Evolutionary conservation across 2,113 vertebrate genomes (phyloP), one percentile per base, ranked within the genome.

Genomic region (Falcunculus frontatus): DNA sequence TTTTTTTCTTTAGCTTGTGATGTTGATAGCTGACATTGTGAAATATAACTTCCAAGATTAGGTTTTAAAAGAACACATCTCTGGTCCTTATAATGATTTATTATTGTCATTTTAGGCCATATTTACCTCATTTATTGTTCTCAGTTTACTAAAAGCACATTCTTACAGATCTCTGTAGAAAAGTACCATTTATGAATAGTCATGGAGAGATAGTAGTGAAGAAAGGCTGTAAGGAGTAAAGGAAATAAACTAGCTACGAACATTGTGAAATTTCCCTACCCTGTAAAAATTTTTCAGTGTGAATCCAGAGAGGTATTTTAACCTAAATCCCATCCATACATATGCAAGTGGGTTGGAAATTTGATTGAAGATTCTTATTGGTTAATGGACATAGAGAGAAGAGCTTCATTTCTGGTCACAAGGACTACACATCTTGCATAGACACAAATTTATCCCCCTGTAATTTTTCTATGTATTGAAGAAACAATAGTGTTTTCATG

Each of bases 401-500:
- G 7, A 85, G 1, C 5, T 68, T 52, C 1, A 41, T 73, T 88
- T 87, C 78, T 87, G 29, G 6, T 74, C 32, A 53, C 23, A 30
- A 55, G 11, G 8, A 37, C 26, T 46, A 13, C 14, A 53, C 27
- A 39, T 30, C 11, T 33, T 68, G 7, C 21, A 42, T 7, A 73
- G 15, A 56, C 13, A 37, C 2, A 50, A 55, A 42, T 44, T 72
- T 56, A 81, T n/a, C 50, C 6, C 18, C 18, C 10, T 49, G 15
- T 15, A 69, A 42, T 11, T 14, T 55, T 90, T 72, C 78, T 72
- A 82, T 12, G 2, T 17, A 39, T 15, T 70, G 35, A 72, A 46
- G 42, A 89, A 86, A 74, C 16, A 50, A 11, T 13, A 39, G 1
- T 32, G 14, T 3, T 57, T 77, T 41, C 0, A 0, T 11, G 17